Evolutionary conservation across 2,113 vertebrate species (phyloP).

Genomic region (Damaliscus lunatus): DNA sequence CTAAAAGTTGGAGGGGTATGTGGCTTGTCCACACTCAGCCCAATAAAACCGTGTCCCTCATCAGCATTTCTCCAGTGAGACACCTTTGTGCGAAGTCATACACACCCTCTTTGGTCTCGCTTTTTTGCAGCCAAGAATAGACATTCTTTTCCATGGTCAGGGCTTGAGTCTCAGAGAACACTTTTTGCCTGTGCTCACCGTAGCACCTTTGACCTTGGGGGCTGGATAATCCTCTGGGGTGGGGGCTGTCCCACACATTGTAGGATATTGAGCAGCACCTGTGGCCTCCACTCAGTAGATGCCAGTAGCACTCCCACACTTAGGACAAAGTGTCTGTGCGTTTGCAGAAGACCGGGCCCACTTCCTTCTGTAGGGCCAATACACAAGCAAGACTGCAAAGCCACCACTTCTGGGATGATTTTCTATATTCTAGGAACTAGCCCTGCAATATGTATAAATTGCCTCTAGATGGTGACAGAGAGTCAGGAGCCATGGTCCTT

Average conservation of each 20-base stretch:
- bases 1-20: neutral
- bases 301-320: neutral
- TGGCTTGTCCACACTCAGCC: neutral
- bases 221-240: neutral
- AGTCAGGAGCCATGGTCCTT: neutral
- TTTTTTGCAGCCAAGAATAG: neutral
- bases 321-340: neutral
- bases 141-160: fast-evolving
- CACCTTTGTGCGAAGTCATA: neutral
- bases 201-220: neutral
- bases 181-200: neutral
- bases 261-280: neutral
- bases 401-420: neutral
- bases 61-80: neutral
- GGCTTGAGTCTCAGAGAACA: neutral
- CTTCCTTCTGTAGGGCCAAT: neutral
- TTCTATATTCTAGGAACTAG: neutral
- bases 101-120: neutral
- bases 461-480: conserved; percentile 70
- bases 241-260: neutral
- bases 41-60: neutral
- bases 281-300: neutral
- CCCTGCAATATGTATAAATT: conserved; percentile 63
- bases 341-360: neutral
- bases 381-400: neutral